Percentiles rank a stretch among this genome's conserved stretches.
These are phyloP conservation scores for human (Homo sapiens) DNA, from an alignment of 2,113 vertebrate species.

Conservation along the genomic window GRCh38 chr2:190758001-190758500, in stretches of 20 bases:
- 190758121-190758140: slow-evolving; percentile 4
- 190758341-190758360: too few relatives aligned
- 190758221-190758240: neutral
- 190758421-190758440: neutral
- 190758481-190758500: neutral
- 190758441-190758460: neutral
- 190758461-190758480: neutral
- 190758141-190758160: neutral
- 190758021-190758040: neutral
- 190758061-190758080: neutral
- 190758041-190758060: neutral
- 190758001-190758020: neutral
- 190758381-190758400: neutral
- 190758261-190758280: neutral
- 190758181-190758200: neutral
- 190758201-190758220: neutral
- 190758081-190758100: neutral
- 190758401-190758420: neutral
- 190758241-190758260: neutral
- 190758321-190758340: neutral
- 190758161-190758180: neutral
- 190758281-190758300: neutral
- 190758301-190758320: neutral
- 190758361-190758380: neutral
- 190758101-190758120: neutral